phyloP scores from a whole-genome alignment of 1,140 invertebrate genomes.

The Brachionus manjavacas region DNA sequence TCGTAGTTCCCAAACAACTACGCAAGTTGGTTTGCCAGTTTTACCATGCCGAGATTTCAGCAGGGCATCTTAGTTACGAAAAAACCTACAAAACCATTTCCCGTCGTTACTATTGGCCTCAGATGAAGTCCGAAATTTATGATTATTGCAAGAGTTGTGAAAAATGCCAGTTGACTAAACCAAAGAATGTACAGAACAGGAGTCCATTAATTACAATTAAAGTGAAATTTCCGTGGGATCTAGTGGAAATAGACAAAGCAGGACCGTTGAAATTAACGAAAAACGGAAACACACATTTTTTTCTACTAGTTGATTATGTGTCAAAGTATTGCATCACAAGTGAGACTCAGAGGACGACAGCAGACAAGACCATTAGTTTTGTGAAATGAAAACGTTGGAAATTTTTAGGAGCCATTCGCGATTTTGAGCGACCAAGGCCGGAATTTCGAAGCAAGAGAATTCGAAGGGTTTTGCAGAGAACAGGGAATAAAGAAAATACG shows the following conservation, averaged over 20 bases:
- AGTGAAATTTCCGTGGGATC: background rate
- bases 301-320: conserved; percentile 48
- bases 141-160: too few species aligned
- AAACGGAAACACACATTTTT: conserved; percentile 47
- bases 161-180: too few species aligned
- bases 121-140: too few species aligned
- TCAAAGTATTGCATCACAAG: conserved; percentile 48
- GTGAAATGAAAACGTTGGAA: background rate
- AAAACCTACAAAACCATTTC: background rate
- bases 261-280: conserved; percentile 47
- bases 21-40: background rate
- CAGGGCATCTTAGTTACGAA: background rate
- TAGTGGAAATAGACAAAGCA: conserved; percentile 47
- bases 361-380: background rate
- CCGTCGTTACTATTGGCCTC: background rate
- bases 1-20: background rate
- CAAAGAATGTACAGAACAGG: background rate
- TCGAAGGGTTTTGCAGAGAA: too few species aligned
- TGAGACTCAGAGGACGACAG: conserved; percentile 43
- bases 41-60: background rate
- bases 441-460: too few species aligned
- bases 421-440: too few species aligned
- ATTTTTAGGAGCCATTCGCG: too few species aligned
- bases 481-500: too few species aligned
- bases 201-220: background rate